Percentiles rank a stretch among this genome's conserved stretches.
Evolutionary conservation across 1,140 invertebrate species (phyloP).

Genomic region (Drosophila jambulina): DNA sequence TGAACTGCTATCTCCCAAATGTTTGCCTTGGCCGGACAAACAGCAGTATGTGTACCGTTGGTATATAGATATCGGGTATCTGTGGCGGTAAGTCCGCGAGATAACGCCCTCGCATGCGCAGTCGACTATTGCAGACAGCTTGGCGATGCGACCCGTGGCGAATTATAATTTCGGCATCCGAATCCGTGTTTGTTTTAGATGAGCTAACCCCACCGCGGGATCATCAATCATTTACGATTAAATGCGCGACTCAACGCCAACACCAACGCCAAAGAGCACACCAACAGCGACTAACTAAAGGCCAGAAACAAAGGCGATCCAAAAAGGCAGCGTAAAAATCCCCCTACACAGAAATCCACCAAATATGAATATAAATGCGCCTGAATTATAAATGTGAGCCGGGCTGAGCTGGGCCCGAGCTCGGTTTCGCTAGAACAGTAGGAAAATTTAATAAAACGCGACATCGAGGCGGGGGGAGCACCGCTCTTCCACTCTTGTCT

Average conservation of each 20-base stretch:
- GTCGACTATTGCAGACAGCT: slow-evolving; percentile 49
- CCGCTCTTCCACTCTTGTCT: slow-evolving; percentile 24
- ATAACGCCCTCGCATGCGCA: slow-evolving; percentile 31
- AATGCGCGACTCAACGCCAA: slow-evolving; percentile 68
- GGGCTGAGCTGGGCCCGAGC: slow-evolving; percentile 38
- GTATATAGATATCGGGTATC: slow-evolving; percentile 33
- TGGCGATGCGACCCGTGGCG: slow-evolving; percentile 50
- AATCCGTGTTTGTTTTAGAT: slow-evolving; percentile 33
- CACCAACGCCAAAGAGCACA: slow-evolving; percentile 36
- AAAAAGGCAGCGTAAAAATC: slow-evolving; percentile 25
- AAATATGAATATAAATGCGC: slow-evolving; percentile 79
- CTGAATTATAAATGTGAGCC: slow-evolving; percentile 45
- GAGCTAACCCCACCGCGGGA: slow-evolving; percentile 54
- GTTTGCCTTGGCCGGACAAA: slow-evolving; percentile 13
- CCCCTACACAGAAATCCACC: slow-evolving; percentile 59
- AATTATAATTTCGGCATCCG: slow-evolving; percentile 51
- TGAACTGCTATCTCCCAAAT: slow-evolving; percentile 39
- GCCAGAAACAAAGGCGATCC: slow-evolving; percentile 38
- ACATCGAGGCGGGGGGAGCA: slow-evolving; percentile 11
- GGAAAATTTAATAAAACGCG: slow-evolving; percentile 71
- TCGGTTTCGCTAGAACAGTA: slow-evolving; percentile 52
- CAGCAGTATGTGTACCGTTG: slow-evolving; percentile 10
- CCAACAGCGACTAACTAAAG: slow-evolving; percentile 33
- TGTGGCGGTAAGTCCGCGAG: slow-evolving; percentile 36
- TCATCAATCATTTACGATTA: slow-evolving; percentile 79